phyloP scores from a whole-genome alignment of 2,888 invertebrate species.

The Andrena bucephala region DNA sequence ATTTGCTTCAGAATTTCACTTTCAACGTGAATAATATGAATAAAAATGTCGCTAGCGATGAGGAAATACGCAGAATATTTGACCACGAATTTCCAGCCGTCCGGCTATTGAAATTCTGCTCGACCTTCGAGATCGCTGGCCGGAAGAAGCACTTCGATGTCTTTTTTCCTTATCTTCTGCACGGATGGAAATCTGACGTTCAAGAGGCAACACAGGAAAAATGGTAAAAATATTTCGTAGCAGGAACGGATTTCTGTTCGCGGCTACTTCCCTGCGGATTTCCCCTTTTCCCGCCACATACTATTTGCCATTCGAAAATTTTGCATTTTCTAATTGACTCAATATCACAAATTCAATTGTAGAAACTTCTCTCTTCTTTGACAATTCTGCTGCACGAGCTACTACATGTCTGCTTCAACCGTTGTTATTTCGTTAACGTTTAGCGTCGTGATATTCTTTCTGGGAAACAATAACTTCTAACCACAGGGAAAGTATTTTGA shows the following conservation, averaged over 20 bases:
- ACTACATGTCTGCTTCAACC: neutral
- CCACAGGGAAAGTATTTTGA: neutral
- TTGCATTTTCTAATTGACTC: neutral
- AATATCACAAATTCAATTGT: neutral
- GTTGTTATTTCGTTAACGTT: neutral
- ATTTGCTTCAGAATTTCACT: no score
- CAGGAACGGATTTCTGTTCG: neutral
- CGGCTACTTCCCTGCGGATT: neutral
- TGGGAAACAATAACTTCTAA: neutral
- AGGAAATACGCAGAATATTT: conserved; percentile 33
- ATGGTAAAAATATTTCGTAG: conserved; percentile 28
- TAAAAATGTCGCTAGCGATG: neutral
- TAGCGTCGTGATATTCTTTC: neutral
- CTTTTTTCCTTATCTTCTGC: conserved; percentile 34
- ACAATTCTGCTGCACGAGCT: neutral
- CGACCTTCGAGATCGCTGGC: conserved; percentile 52
- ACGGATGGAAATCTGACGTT: conserved; percentile 43
- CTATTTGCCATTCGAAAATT: neutral
- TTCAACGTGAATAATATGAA: neutral
- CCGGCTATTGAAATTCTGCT: conserved; percentile 55
- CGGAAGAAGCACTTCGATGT: conserved; percentile 43
- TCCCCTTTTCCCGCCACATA: neutral
- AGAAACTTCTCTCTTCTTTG: neutral
- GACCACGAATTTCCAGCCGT: conserved; percentile 39
- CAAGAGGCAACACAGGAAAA: conserved; percentile 25